These are phyloP conservation scores for Poecile atricapillus DNA, from an alignment of 2,113 vertebrate genomes.

Conservation along the genomic window DNA sequence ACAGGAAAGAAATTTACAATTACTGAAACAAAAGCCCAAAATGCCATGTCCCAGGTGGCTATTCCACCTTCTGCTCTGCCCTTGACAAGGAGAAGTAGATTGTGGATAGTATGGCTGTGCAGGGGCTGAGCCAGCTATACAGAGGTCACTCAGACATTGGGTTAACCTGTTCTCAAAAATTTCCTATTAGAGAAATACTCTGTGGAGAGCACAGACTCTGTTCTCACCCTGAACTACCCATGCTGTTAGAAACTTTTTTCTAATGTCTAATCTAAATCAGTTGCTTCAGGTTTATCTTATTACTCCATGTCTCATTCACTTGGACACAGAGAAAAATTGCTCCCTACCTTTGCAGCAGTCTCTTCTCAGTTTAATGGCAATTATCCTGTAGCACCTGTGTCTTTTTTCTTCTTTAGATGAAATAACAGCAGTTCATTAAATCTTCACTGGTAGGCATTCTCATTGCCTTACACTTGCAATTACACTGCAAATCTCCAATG, in stretches of 20 bases:
- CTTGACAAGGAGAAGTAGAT: not conserved
- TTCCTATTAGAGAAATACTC: not conserved
- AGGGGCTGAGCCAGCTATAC: not conserved
- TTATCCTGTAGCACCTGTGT: not conserved
- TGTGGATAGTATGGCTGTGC: not conserved
- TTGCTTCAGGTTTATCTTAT: not conserved
- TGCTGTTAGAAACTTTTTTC: not conserved
- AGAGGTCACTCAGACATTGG: not conserved
- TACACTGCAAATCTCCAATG: not conserved
- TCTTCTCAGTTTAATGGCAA: not conserved
- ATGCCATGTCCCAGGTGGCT: not conserved
- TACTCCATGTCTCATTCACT: not conserved
- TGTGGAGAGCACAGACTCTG: not conserved
- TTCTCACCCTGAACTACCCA: not conserved
- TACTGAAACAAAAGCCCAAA: not conserved
- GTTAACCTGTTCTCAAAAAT: not conserved
- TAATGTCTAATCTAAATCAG: not conserved
- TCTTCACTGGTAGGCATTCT: not conserved
- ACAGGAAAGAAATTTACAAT: not conserved
- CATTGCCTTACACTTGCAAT: not conserved
- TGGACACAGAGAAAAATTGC: not conserved
- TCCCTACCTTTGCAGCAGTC: not conserved
- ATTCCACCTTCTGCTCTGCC: not conserved
- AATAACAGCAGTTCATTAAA: not conserved
- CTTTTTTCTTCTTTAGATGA: not conserved